A percentile compares a stretch with the other conserved stretches of the same genome.
phyloP scores from a whole-genome alignment of 2,113 vertebrate species.

The Tachysurus fulvidraco region DNA sequence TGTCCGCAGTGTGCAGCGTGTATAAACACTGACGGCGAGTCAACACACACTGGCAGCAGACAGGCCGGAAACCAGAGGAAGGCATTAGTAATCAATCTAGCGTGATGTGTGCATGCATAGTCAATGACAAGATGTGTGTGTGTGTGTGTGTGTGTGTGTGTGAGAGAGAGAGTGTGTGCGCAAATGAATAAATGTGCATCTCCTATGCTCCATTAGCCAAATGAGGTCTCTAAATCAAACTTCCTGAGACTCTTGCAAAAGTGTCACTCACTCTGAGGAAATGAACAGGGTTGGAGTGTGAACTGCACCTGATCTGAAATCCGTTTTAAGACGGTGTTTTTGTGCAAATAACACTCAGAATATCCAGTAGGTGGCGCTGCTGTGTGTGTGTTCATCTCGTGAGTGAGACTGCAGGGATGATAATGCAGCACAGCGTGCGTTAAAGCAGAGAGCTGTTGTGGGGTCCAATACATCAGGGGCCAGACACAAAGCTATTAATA shows the following conservation, averaged over 20 bases:
- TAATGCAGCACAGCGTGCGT: conserved; percentile 16
- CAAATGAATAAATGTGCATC: conserved; percentile 19
- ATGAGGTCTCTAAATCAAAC: conserved; percentile 11
- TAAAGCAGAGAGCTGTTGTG: neutral
- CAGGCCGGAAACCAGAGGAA: neutral
- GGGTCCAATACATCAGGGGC: conserved; percentile 13
- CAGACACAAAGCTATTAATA: neutral
- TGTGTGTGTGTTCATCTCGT: neutral
- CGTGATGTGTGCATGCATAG: neutral
- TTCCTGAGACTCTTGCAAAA: conserved; percentile 19
- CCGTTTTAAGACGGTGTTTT: neutral
- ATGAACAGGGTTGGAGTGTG: neutral
- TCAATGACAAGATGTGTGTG: conserved; percentile 17
- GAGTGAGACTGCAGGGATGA: neutral
- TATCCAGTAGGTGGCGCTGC: neutral
- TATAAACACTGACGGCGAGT: conserved; percentile 11
- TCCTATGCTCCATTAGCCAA: conserved; percentile 19
- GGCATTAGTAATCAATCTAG: conserved; percentile 24
- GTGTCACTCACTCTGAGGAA: conserved; percentile 3
- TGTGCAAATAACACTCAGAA: neutral
- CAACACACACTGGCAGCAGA: neutral
- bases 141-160: conserved; percentile 1
- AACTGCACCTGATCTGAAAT: neutral
- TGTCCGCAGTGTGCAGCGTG: conserved; percentile 8
- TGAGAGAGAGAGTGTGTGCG: neutral